A percentile compares a stretch with the other conserved stretches of the same genome.
These are phyloP conservation scores for Sciurus niger DNA, from an alignment of 2,113 vertebrate species.

Conservation along the genomic window DNA sequence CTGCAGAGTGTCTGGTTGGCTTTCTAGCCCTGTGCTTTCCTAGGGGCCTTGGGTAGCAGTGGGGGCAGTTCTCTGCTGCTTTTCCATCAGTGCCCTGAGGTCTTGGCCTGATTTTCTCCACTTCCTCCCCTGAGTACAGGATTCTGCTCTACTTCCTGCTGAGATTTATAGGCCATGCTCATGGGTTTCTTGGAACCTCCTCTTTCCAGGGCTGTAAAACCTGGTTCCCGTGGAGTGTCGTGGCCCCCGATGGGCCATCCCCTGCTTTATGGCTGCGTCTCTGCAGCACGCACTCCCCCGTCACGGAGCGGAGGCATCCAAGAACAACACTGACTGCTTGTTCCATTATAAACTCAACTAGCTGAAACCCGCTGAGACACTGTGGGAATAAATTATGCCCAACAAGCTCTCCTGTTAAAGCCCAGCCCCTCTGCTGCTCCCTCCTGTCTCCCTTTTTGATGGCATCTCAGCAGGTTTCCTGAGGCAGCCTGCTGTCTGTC, in stretches of 20 bases:
- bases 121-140: neutral
- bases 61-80: neutral
- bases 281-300: neutral
- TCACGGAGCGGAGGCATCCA: neutral
- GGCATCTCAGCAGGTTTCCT: neutral
- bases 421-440: neutral
- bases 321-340: slow-evolving; percentile 47
- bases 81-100: neutral
- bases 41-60: neutral
- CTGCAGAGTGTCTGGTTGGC: neutral
- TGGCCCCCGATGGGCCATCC: neutral
- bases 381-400: slow-evolving; percentile 66
- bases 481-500: neutral
- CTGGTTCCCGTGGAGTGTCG: neutral
- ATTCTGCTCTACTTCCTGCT: neutral
- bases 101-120: neutral
- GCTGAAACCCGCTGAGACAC: slow-evolving; percentile 45
- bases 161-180: neutral
- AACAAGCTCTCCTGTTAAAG: slow-evolving; percentile 62
- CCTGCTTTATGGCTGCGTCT: slow-evolving; percentile 46
- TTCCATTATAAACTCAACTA: slow-evolving; percentile 71
- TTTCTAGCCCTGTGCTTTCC: neutral
- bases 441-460: neutral
- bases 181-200: slow-evolving; percentile 20
- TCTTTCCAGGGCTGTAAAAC: slow-evolving; percentile 51